phyloP scores from a whole-genome alignment of 2,888 invertebrate species.

The Philaethria dido region DNA sequence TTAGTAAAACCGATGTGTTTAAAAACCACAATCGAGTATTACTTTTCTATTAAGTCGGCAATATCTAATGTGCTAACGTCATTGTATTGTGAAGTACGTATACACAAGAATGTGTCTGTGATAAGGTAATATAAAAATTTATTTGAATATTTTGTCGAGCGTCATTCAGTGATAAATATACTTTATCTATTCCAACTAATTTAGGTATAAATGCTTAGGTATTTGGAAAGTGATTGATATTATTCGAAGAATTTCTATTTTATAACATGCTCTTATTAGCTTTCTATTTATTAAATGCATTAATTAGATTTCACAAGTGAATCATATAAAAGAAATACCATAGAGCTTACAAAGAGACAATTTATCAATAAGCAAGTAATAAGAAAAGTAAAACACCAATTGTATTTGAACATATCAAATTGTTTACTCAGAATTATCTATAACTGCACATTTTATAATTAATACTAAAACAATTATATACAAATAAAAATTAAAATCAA shows the following conservation, averaged over 20 bases:
- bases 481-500: no score
- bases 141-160: neutral
- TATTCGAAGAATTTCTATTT: neutral
- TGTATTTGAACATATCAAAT: no score
- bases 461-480: no score
- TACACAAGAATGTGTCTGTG: slow-evolving; percentile 10
- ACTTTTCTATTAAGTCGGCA: neutral
- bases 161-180: slow-evolving; percentile 12
- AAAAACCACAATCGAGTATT: neutral
- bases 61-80: neutral
- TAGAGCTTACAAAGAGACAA: no score
- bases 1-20: neutral
- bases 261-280: no score
- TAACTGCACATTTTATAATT: no score
- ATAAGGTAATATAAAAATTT: slow-evolving; percentile 14
- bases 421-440: no score
- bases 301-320: no score
- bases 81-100: slow-evolving; percentile 9
- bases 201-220: neutral
- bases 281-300: no score
- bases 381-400: no score
- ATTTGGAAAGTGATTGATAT: neutral
- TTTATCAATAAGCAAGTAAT: no score
- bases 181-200: slow-evolving; percentile 2
- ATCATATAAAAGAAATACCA: no score